Evolutionary conservation across 2,797 vertebrate genomes (phyloP).

Genomic region (Peromyscus eremicus): DNA sequence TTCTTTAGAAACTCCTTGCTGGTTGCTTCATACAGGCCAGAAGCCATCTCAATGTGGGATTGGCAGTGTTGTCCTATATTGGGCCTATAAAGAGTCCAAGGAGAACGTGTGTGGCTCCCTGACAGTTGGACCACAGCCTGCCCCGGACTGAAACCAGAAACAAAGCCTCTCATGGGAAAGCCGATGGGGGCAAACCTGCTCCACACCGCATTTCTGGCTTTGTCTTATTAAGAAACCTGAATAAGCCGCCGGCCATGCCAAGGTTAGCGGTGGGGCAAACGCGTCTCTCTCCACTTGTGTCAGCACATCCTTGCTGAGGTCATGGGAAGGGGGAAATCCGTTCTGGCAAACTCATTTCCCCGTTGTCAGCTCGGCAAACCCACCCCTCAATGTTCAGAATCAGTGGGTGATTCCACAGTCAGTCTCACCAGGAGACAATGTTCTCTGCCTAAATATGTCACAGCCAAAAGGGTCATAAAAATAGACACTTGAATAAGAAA

Average conservation of each 20-base stretch:
- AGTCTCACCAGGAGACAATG: background rate
- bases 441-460: background rate
- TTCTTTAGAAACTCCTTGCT: conserved; percentile 5
- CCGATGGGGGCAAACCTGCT: background rate
- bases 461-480: background rate
- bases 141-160: conserved; percentile 6
- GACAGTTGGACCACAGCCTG: background rate
- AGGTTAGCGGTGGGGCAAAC: conserved; percentile 28
- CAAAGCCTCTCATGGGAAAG: background rate
- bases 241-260: background rate
- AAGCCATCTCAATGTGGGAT: background rate
- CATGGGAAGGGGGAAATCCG: background rate
- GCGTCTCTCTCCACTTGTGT: background rate
- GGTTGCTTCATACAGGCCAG: background rate
- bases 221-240: background rate
- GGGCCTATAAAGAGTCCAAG: background rate
- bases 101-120: background rate
- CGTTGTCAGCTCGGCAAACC: conserved; percentile 31
- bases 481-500: background rate
- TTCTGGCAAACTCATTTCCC: background rate
- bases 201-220: background rate
- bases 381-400: background rate
- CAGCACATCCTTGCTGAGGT: background rate
- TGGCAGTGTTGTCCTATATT: background rate
- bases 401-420: background rate